Base-by-base conservation (phyloP, 2,888 invertebrate genomes). In the Barypeithes pellucidus region DNA sequence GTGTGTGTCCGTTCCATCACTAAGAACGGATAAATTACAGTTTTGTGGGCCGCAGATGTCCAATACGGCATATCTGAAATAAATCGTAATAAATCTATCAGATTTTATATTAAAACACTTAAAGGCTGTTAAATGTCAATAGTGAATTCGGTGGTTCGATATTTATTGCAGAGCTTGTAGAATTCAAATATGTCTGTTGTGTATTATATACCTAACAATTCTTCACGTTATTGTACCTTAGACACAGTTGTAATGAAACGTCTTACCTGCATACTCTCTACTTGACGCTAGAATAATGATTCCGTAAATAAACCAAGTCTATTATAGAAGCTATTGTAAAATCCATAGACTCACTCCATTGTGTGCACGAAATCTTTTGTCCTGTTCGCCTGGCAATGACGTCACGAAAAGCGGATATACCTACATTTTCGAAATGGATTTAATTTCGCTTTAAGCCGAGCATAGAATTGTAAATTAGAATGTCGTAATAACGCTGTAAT, bases 321-420 rank as follows among this genome's bases (percentile, higher is more conserved):
- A 43, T 43, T 43, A 43, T 43, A 43, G 36, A 36, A 12, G 14
- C 43, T 14, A 43, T 43, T 43, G 43, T 43, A 43, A 14, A 43
- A 43, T 43, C 14, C 43, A 43, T 43, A 14, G 43, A 43, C 43
- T 43, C 14, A 43, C 43, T 43, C 14, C 43, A 43, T 43, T 43
- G 43, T 43, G 43, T 43, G 14, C 14, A 43, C n/a, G n/a, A 43
- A 43, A 14, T 14, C 43, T 39, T 39, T 39, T 12, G 2, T 39
- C 39, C 43, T 14, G 14, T n/a, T 16, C 16, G 16, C 16, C 43
- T 43, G 16, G 9, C 7, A n/a, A 14, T 43, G 16, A 43, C 43
- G 43, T 43, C 43, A 43, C 14, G 14, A 43, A 43, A 43, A 43
- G 43, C 43, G 43, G 43, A 16, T 16, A 43, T 16, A 14, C 16